These are phyloP conservation scores for Temnothorax rugatulus DNA, from an alignment of 2,888 invertebrate species.

Conservation along the genomic window DNA sequence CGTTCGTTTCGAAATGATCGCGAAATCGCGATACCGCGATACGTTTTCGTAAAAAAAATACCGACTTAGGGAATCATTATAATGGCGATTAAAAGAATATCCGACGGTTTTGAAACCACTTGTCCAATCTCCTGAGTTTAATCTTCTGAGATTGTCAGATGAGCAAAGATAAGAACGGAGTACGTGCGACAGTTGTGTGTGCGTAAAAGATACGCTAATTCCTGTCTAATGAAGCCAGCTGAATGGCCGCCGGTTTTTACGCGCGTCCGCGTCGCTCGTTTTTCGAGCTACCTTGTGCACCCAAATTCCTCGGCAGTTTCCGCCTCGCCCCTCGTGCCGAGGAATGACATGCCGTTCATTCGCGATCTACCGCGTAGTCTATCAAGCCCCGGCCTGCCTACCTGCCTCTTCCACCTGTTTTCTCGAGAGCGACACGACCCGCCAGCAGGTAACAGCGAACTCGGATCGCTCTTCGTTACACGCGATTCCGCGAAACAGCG, in stretches of 20 bases:
- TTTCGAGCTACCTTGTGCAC: background rate
- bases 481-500: constrained; percentile 45
- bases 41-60: background rate
- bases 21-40: constrained; percentile 27
- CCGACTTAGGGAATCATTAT: background rate
- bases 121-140: background rate
- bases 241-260: background rate
- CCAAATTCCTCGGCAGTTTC: constrained; percentile 33
- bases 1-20: constrained; percentile 54
- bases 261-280: background rate
- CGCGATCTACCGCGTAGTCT: constrained; percentile 56
- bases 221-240: background rate
- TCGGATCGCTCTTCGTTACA: background rate
- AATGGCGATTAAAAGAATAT: background rate
- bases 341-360: constrained; percentile 42
- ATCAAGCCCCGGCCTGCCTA: constrained; percentile 26
- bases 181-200: background rate
- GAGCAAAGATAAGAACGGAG: background rate
- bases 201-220: background rate
- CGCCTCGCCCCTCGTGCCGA: constrained; percentile 40
- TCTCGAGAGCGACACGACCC: constrained; percentile 24
- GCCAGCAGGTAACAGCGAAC: constrained; percentile 34
- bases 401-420: constrained; percentile 45
- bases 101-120: background rate
- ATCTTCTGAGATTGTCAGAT: background rate